Evolutionary conservation across 1,140 invertebrate species (phyloP).

Genomic region (Pseudoatta argentina): DNA sequence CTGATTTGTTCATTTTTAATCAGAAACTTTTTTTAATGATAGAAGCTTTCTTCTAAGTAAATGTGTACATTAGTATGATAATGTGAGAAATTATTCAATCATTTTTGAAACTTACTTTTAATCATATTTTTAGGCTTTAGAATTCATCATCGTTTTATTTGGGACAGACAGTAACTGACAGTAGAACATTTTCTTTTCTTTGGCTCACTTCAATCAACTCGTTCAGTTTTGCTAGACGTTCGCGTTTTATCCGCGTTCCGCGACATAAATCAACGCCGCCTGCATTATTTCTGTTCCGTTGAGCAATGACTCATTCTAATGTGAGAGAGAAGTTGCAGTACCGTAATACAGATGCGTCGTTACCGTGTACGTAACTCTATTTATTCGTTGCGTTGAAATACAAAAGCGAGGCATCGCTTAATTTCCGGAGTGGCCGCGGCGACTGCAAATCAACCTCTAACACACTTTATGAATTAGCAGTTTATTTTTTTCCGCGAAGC

Average conservation of each 20-base stretch:
- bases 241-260: not conserved
- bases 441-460: slow-evolving; percentile 40
- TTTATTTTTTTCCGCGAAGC: slow-evolving; percentile 5
- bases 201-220: not conserved
- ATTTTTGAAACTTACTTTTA: not conserved
- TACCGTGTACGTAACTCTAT: slow-evolving; percentile 26
- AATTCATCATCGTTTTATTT: not conserved
- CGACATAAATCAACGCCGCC: not conserved
- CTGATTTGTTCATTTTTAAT: no score
- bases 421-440: slow-evolving; percentile 36
- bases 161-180: not conserved
- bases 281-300: slow-evolving; percentile 28
- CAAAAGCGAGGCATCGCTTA: slow-evolving; percentile 33
- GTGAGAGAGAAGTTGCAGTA: not conserved
- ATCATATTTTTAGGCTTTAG: not conserved
- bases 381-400: slow-evolving; percentile 3
- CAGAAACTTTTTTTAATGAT: not conserved
- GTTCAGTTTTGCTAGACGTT: not conserved
- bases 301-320: slow-evolving; percentile 33
- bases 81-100: not conserved
- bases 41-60: not conserved
- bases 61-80: not conserved
- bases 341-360: slow-evolving; percentile 33
- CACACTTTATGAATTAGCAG: slow-evolving; percentile 13
- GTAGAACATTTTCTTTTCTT: not conserved